These are phyloP conservation scores for Campopleginae sp. DNA, from an alignment of 2,888 invertebrate species.

Conservation along the genomic window DNA sequence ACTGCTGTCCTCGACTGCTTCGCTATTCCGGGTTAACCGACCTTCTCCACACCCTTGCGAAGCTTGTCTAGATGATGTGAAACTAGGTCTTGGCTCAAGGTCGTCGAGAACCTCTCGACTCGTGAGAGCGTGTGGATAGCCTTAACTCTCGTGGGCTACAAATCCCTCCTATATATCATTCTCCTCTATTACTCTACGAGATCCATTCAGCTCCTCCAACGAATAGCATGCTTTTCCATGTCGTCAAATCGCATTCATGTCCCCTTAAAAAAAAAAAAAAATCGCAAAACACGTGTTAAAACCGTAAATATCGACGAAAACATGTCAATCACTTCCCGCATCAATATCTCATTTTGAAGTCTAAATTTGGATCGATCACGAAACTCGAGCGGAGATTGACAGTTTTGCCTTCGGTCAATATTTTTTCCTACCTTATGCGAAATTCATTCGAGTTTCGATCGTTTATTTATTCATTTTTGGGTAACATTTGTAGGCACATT, in stretches of 20 bases:
- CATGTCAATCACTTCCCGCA: no score
- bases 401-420: not conserved
- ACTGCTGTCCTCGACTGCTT: constrained; percentile 31
- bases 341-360: no score
- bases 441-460: no score
- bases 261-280: not conserved
- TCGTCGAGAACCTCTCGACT: constrained; percentile 61
- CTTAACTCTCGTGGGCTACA: constrained; percentile 8
- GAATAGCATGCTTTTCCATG: not conserved
- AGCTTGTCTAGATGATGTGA: constrained; percentile 42
- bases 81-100: constrained; percentile 66
- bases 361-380: not conserved
- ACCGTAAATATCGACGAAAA: not conserved
- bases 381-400: not conserved
- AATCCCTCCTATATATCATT: not conserved
- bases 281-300: not conserved
- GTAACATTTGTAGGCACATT: not conserved
- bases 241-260: not conserved
- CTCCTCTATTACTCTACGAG: constrained; percentile 16
- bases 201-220: constrained; percentile 1
- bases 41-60: constrained; percentile 44
- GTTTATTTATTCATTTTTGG: not conserved
- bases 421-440: not conserved
- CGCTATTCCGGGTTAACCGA: constrained; percentile 63
- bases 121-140: constrained; percentile 9